Base-by-base conservation (phyloP, 2,113 vertebrate species). In the Eulemur macaco region DNA sequence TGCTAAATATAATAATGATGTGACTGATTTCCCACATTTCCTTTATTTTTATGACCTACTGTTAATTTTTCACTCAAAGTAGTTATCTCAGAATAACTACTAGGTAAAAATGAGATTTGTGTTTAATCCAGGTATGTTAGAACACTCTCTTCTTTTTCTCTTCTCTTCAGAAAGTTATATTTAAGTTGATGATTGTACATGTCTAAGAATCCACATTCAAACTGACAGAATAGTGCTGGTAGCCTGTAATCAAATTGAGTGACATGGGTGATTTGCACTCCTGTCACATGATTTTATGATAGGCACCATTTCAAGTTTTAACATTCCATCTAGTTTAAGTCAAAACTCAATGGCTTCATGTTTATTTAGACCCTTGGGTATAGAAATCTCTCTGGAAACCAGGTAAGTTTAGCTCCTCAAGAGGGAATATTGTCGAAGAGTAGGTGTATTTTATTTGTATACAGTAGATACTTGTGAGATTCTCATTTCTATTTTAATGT, bases 341-440 rank as follows among this genome's bases (percentile, higher is more conserved):
- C 34, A 83, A 54, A 81, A 54, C 39, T 66, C 80, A 73, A 8
- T 86, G 66, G n/a, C 52, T 92, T 96, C 50, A 13, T 77, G 89
- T 87, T 92, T 97, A 92, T 90, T 96, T 94, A 73, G 31, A 78
- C 86, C 39, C 8, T 42, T 85, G 80, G 81, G 76, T 50, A 42
- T 87, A 76, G 86, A 94, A 86, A 94, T 95, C 97, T 95, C 89
- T 80, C 86, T 73, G 94, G 97, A 90, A 95, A 95, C 78, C 76
- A 73, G 71, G 86, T 94, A 94, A 96, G 69, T 76, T 58, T 86
- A 94, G 83, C 69, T 84, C 9, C 64, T 94, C 64, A 74, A 64
- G 45, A 87, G 91, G 68, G 86, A 97, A 2, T 74, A 69, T 91
- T 92, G 42, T 66, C 42, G 81, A 31, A 63, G 37, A 39, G 21